phyloP scores from a whole-genome alignment of 2,888 invertebrate genomes.

The Cenopis cana region DNA sequence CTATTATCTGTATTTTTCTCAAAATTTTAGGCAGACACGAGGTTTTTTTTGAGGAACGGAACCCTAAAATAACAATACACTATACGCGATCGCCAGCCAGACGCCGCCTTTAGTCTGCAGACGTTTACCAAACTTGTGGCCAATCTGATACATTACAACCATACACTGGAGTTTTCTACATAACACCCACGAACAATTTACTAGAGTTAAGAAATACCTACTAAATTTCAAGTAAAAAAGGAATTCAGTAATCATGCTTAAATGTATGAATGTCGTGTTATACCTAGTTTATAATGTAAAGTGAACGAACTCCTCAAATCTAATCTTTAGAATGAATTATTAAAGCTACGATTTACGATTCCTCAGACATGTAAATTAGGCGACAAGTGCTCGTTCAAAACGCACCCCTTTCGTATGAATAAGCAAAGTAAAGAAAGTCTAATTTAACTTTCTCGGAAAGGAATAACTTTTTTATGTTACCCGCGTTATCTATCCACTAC shows the following conservation, averaged over 20 bases:
- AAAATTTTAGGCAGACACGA: too few species aligned
- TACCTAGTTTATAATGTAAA: neutral
- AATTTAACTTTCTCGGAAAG: neutral
- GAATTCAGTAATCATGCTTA: neutral
- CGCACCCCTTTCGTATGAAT: slow-evolving; percentile 4
- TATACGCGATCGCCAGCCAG: too few species aligned
- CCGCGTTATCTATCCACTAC: slow-evolving; percentile 1
- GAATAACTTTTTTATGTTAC: slow-evolving; percentile 27
- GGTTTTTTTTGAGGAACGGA: too few species aligned
- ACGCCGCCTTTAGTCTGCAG: slow-evolving; percentile 4
- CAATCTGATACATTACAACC: slow-evolving; percentile 8
- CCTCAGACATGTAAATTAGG: slow-evolving; percentile 23
- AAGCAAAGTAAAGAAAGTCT: slow-evolving; percentile 14
- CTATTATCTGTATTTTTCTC: too few species aligned
- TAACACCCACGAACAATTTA: neutral
- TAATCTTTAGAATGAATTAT: slow-evolving; percentile 11
- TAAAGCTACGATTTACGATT: slow-evolving; percentile 1
- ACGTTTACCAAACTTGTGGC: slow-evolving; percentile 5
- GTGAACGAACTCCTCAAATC: neutral
- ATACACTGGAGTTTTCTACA: neutral
- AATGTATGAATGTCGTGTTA: slow-evolving; percentile 4
- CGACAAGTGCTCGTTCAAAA: slow-evolving; percentile 10
- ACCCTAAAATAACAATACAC: too few species aligned
- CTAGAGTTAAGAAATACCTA: neutral
- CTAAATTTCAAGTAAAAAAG: too few species aligned